Percentiles rank a stretch among this genome's conserved stretches.
Conservation (phyloP, 1,140 invertebrate genomes). For the Myzus persicae region DNA sequence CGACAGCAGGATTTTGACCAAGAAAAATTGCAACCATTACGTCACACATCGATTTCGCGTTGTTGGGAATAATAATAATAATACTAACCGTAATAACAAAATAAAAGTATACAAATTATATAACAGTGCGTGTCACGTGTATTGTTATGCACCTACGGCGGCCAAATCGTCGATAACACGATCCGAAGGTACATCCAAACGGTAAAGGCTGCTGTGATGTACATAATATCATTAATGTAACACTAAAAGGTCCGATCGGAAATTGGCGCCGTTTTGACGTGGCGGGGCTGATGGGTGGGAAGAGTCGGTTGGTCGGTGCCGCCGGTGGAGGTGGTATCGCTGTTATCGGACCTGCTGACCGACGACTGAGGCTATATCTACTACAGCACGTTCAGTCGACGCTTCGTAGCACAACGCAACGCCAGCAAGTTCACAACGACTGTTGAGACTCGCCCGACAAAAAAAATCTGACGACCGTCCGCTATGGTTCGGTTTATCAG, state of each 20-base stretch:
- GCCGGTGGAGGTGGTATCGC: neutral
- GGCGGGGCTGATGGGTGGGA: neutral
- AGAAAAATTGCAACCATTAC: too few relatives aligned
- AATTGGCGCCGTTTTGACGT: neutral
- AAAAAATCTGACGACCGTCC: neutral
- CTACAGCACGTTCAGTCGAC: neutral
- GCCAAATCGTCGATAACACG: too few relatives aligned
- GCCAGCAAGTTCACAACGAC: neutral
- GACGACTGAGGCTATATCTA: neutral
- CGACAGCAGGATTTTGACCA: too few relatives aligned
- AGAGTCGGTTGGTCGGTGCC: neutral
- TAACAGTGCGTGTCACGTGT: too few relatives aligned
- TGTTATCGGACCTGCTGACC: neutral
- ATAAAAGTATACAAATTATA: too few relatives aligned
- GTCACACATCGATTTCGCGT: too few relatives aligned
- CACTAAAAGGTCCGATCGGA: neutral
- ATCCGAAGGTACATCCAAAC: neutral
- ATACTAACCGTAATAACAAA: too few relatives aligned
- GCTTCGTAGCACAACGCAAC: neutral
- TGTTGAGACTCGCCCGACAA: neutral
- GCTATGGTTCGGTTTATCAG: conserved; percentile 1
- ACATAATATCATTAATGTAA: neutral
- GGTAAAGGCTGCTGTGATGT: neutral
- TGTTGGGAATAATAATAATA: too few relatives aligned
- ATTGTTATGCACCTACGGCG: too few relatives aligned